Conservation (phyloP, 2,888 invertebrate species). For the Euplexia lucipara region DNA sequence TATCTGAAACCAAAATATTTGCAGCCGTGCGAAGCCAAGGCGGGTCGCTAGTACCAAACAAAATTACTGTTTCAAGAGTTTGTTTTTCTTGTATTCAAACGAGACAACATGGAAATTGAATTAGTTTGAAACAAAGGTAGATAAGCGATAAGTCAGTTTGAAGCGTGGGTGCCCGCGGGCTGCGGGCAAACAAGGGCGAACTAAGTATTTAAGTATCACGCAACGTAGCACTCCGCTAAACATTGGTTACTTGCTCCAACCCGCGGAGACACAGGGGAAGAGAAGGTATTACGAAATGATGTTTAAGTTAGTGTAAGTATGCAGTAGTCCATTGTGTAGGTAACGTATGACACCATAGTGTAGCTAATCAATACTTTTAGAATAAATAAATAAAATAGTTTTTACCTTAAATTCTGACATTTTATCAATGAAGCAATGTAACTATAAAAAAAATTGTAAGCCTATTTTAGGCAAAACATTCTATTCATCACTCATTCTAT, state of each 20-base stretch:
- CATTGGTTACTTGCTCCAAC: conserved; percentile 29
- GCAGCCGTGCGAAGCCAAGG: too few relatives aligned
- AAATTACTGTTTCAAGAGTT: conserved; percentile 10
- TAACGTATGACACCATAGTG: neutral
- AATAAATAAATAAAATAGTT: too few relatives aligned
- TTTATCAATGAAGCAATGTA: too few relatives aligned
- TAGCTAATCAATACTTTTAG: too few relatives aligned
- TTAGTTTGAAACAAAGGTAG: conserved; percentile 48
- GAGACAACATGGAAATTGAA: conserved; percentile 42
- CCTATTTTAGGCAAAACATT: too few relatives aligned
- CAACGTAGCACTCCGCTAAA: conserved; percentile 34
- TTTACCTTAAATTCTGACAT: too few relatives aligned
- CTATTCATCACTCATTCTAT: too few relatives aligned
- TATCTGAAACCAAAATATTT: too few relatives aligned
- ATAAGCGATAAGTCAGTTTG: conserved; percentile 44
- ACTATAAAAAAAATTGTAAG: too few relatives aligned
- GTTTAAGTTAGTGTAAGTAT: conserved; percentile 19
- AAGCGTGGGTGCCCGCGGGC: conserved; percentile 9
- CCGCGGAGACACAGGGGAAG: neutral
- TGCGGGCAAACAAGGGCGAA: conserved; percentile 33
- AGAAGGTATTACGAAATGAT: conserved; percentile 10
- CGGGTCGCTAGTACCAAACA: neutral
- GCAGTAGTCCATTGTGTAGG: neutral
- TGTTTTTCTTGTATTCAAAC: conserved; percentile 28
- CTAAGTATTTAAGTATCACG: conserved; percentile 48